Evolutionary conservation across 2,113 vertebrate genomes (phyloP).

Genomic region (Lagopus muta): DNA sequence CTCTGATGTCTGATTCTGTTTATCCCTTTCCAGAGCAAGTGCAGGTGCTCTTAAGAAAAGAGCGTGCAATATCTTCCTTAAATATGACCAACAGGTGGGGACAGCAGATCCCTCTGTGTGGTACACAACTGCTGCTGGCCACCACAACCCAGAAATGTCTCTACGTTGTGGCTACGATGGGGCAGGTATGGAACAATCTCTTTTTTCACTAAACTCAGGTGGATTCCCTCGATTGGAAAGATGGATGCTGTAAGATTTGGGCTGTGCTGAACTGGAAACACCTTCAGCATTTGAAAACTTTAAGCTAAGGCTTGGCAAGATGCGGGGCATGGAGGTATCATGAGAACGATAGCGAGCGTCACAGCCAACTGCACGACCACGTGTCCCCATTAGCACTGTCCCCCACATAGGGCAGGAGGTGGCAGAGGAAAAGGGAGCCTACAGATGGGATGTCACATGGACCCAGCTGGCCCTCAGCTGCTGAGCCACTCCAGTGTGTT

Average conservation of each 20-base stretch:
- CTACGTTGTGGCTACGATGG: too few species aligned
- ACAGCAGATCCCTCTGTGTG: not conserved
- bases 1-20: not conserved
- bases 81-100: not conserved
- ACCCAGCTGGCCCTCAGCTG: not conserved
- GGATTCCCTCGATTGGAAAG: not conserved
- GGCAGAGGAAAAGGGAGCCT: not conserved
- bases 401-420: not conserved
- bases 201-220: not conserved
- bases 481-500: not conserved
- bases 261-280: not conserved
- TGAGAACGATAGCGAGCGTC: not conserved
- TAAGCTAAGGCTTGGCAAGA: not conserved
- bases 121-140: not conserved
- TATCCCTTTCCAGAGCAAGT: not conserved
- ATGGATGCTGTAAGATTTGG: not conserved
- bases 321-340: not conserved
- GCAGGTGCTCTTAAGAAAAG: not conserved
- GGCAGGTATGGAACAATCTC: not conserved
- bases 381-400: accelerated
- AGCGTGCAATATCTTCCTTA: not conserved
- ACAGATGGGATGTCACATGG: not conserved
- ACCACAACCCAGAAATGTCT: not conserved
- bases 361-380: not conserved
- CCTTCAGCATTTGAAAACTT: accelerated